Evolutionary conservation across 2,797 vertebrate species (phyloP), one percentile per base, ranked within the genome.

Genomic region (Psittacula echo): DNA sequence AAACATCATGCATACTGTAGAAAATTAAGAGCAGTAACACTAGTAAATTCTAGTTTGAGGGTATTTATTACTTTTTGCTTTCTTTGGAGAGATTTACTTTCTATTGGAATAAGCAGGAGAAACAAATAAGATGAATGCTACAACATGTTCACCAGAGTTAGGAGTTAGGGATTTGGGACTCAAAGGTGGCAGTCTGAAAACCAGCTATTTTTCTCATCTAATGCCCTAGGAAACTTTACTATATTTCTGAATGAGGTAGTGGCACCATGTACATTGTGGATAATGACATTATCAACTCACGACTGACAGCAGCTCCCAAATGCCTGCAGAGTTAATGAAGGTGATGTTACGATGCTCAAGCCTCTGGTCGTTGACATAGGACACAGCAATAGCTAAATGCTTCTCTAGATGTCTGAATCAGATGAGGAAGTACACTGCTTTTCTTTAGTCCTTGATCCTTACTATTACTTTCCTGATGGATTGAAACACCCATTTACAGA

Each of bases 351-450:
- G 42, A 27, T 41, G 21, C 42, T 21, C 62, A 87, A 9, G 48
- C 17, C 23, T 42, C 58, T 62, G 65, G 7, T 8, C 0, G 0
- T 6, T 39, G 41, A 24, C 0, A 0, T 67, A 56, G n/a, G n/a
- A 60, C 7, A 13, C 3, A n/a, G 26, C 4, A 85, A 41, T 37
- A 41, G 22, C 18, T 48, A 61, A 64, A 66, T 7, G 5, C 41
- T 61, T 66, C 62, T 86, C 4, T 10, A 37, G 24, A 17, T 18
- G 14, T 45, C 51, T 87, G 62, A 66, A 30, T 53, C 32, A 20
- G 29, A 34, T 22, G 41, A 56, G 29, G 50, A 85, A 58, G 13
- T 18, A 20, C 34, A 7, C 5, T 41, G 37, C 3, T 64, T 64
- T 92, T 64, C 41, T 30, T 66, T 45, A 54, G 30, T 24, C 13